Conservation (phyloP, 2,797 vertebrate genomes). For the Hoplostethus atlanticus region DNA sequence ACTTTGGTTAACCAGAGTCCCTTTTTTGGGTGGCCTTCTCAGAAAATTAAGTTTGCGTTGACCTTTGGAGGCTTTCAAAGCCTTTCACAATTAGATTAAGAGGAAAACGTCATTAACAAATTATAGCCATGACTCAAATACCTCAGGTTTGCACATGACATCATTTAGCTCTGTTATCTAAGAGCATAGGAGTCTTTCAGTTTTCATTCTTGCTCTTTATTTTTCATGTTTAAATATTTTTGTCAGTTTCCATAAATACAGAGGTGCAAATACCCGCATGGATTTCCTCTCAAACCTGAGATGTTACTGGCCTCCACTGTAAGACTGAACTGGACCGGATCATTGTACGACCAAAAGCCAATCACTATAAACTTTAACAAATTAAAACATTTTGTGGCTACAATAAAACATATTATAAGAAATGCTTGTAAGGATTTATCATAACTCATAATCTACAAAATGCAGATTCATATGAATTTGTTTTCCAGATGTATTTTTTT, state of each 20-base stretch:
- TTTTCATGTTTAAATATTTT: conserved; percentile 62
- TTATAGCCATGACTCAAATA: conserved; percentile 84
- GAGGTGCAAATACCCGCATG: conserved; percentile 41
- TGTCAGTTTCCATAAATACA: conserved; percentile 59
- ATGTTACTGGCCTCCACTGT: conserved; percentile 27
- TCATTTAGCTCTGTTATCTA: conserved; percentile 82
- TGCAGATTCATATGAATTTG: neutral
- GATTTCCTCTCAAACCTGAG: conserved; percentile 41
- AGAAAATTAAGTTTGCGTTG: conserved; percentile 84
- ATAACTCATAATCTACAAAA: too few species aligned
- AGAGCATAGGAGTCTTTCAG: conserved; percentile 61
- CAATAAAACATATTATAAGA: neutral
- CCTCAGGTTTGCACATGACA: conserved; percentile 86
- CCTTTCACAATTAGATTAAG: conserved; percentile 84
- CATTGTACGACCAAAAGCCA: too few species aligned
- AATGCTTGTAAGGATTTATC: too few species aligned
- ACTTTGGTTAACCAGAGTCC: conserved; percentile 64
- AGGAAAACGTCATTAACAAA: conserved; percentile 87
- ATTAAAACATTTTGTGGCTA: neutral
- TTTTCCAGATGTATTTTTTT: neutral
- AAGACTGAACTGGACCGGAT: conserved; percentile 5
- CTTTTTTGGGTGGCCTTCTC: conserved; percentile 71
- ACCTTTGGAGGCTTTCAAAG: conserved; percentile 86
- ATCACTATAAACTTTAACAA: too few species aligned
- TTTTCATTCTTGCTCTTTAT: conserved; percentile 48